Evolutionary conservation across 92 coral and sea anemone species (phyloP).

Genomic region (Epizoanthus rinbou): DNA sequence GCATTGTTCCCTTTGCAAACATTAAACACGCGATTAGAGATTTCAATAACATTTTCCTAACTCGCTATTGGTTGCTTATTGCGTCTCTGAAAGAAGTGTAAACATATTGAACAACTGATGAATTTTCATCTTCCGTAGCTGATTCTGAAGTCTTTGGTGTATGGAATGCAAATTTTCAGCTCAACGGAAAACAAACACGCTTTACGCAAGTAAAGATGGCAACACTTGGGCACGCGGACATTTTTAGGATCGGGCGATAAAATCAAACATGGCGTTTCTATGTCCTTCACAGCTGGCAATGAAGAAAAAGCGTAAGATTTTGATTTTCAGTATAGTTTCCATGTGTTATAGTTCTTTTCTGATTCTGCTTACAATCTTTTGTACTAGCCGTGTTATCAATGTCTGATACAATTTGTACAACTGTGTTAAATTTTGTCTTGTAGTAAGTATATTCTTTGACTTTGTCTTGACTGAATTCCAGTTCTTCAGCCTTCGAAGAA

Average conservation of each 20-base stretch:
- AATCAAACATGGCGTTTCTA: constrained; percentile 23
- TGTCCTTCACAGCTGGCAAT: constrained; percentile 81
- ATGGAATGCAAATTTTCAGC: constrained; percentile 43
- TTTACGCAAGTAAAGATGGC: constrained; percentile 9
- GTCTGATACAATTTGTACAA: constrained; percentile 2
- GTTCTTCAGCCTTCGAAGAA: constrained; percentile 69
- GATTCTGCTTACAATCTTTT: not conserved
- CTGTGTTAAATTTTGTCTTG: not conserved
- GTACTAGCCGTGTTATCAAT: constrained; percentile 8
- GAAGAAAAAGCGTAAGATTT: constrained; percentile 70
- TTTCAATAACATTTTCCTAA: constrained; percentile 46
- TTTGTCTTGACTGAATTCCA: constrained; percentile 10
- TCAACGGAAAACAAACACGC: constrained; percentile 37
- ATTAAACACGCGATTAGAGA: constrained; percentile 42
- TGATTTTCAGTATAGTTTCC: not conserved
- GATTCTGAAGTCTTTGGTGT: constrained; percentile 7
- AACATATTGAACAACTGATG: constrained; percentile 44
- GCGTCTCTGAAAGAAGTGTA: constrained; percentile 50
- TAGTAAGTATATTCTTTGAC: not conserved
- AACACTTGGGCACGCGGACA: not conserved
- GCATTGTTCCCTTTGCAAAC: constrained; percentile 69
- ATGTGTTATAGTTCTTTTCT: not conserved
- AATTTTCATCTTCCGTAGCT: constrained; percentile 12
- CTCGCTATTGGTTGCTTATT: constrained; percentile 60
- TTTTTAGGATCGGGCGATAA: not conserved